Percentiles rank a stretch among this genome's conserved stretches.
phyloP scores from a whole-genome alignment of 2,888 invertebrate genomes.

The Phortica magna region DNA sequence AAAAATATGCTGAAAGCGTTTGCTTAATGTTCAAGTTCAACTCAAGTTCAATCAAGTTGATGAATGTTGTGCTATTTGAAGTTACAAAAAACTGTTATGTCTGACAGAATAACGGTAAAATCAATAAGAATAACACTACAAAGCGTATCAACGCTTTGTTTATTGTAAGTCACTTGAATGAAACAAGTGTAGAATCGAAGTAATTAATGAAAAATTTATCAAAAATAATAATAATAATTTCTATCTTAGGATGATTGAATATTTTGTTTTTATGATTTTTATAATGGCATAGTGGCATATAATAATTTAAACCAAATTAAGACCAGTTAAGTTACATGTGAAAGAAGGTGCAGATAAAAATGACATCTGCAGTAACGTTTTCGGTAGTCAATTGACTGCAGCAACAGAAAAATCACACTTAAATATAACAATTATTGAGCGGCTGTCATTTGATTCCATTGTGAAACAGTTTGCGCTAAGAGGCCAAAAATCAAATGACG shows the following conservation, averaged over 20 bases:
- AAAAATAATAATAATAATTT: no score
- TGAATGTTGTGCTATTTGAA: neutral
- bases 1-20: neutral
- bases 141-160: neutral
- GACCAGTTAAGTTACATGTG: no score
- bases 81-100: neutral
- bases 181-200: no score
- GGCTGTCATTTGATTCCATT: neutral
- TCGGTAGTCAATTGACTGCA: conserved; percentile 3
- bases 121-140: neutral
- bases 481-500: neutral
- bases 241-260: no score
- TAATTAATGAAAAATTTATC: no score
- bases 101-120: neutral
- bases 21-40: conserved; percentile 1
- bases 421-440: conserved; percentile 29
- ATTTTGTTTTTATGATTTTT: no score
- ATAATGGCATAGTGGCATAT: no score
- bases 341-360: neutral
- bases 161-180: neutral
- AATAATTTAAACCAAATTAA: no score
- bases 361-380: neutral
- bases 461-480: neutral
- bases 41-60: neutral
- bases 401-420: conserved; percentile 31